These are phyloP conservation scores for Schizaphis graminum DNA, from an alignment of 2,888 invertebrate genomes.

Conservation along the genomic window DNA sequence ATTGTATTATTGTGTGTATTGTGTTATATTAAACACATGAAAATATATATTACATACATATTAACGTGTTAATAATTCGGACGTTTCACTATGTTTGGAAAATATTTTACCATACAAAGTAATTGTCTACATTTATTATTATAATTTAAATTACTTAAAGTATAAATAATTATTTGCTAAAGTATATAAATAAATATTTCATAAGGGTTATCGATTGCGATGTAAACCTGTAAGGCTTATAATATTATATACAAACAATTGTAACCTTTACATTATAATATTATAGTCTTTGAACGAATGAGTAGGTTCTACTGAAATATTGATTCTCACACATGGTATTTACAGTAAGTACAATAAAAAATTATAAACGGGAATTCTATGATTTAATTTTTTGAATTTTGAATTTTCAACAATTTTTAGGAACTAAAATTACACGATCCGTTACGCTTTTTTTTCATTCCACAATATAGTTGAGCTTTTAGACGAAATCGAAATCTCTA, in stretches of 20 bases:
- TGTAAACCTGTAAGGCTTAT: background rate
- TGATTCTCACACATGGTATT: background rate
- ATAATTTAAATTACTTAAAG: constrained; percentile 36
- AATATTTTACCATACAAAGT: background rate
- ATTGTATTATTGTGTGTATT: background rate
- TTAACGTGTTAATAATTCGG: background rate
- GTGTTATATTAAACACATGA: background rate
- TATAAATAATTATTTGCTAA: constrained; percentile 11
- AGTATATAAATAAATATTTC: constrained; percentile 27
- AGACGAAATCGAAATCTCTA: background rate
- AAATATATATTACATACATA: background rate
- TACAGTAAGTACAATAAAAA: background rate
- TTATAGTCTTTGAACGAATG: background rate
- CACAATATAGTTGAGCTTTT: constrained; percentile 19
- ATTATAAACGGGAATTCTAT: no score
- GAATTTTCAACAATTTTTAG: constrained; percentile 50
- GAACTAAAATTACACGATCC: constrained; percentile 40
- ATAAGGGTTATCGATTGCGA: background rate
- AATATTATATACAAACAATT: background rate
- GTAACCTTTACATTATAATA: background rate
- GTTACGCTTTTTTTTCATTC: background rate
- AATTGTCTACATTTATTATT: background rate
- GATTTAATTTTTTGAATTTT: constrained; percentile 8
- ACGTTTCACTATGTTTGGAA: constrained; percentile 12
- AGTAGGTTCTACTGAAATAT: background rate